Evolutionary conservation across 2,797 vertebrate genomes (phyloP), one percentile per base, ranked within the genome.

Genomic region (Mycteria americana): DNA sequence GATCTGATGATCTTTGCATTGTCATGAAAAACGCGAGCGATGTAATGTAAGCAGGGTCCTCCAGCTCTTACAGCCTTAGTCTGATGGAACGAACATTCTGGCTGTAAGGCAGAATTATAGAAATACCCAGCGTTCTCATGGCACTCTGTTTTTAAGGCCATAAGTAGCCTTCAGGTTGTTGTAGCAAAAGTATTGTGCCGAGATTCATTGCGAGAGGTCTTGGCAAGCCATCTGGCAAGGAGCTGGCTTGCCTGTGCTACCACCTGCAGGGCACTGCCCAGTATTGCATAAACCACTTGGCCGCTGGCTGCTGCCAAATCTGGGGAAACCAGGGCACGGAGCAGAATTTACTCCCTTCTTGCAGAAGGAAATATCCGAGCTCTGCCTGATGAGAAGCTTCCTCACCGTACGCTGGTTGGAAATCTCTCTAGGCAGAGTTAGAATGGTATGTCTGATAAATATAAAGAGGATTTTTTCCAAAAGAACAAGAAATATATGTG

Each of bases 41-140:
- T 53, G n/a, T 28, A 18, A 19, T 2, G 35, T 24, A 18, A 35
- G 59, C 18, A 14, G 14, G 16, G 33, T 22, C 33, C 43, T 33
- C 24, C 13, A 17, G n/a, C 11, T 14, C 28, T 31, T 45, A 5
- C 8, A 10, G 54, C 41, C 54, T 63, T 14, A 3, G 10, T 57
- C 30, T 22, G 57, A 4, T 2, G 19, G 45, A 37, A 18, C 10
- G 31, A 54, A 35, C 24, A 3, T 13, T 11, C 45, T 18, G 60
- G 18, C 35, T 31, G 30, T 31, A 23, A 35, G 21, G 76, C 54
- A 31, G 35, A 24, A 7, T 53, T 53, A 7, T 3, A 18, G 64
- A 31, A 16, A 15, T 3, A 8, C 0, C 0, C 18, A 22, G 15
- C 18, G 5, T 33, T 69, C n/a, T 22, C 30, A 2, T 5, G 16